Conservation (phyloP, 2,888 invertebrate genomes). For the Scrobipalpa atriplicella region DNA sequence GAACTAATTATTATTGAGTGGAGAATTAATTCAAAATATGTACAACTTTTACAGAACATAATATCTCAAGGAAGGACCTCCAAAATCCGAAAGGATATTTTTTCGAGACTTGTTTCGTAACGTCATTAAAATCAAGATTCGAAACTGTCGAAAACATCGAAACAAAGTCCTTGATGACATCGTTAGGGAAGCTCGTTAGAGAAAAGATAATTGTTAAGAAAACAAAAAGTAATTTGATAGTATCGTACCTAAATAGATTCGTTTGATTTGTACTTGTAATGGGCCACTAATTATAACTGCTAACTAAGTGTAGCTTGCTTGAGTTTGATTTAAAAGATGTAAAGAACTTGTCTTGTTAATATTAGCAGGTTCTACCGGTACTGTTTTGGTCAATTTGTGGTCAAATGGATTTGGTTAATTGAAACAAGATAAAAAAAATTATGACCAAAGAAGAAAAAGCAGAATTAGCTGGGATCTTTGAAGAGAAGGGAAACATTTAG, state of each 20-base stretch:
- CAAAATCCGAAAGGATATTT: not conserved
- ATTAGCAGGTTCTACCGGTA: not conserved
- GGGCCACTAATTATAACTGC: constrained; percentile 1
- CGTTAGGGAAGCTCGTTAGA: constrained; percentile 23
- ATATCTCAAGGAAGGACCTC: not conserved
- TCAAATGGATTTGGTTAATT: not conserved
- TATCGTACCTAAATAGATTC: not conserved
- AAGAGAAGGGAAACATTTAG: no score
- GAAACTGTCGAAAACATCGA: not conserved
- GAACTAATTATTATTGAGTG: no score
- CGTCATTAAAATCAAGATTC: constrained; percentile 19
- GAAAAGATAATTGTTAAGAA: constrained; percentile 29
- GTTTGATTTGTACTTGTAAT: constrained; percentile 9
- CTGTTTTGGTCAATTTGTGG: not conserved
- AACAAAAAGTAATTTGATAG: constrained; percentile 28
- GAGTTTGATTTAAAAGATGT: not conserved
- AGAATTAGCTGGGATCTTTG: no score
- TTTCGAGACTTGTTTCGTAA: not conserved
- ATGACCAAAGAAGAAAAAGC: not conserved
- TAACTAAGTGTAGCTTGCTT: not conserved
- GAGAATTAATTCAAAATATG: no score
- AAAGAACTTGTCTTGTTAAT: not conserved
- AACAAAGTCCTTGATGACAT: constrained; percentile 16
- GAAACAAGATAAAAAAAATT: not conserved
- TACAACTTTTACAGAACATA: not conserved